phyloP scores from a whole-genome alignment of 2,113 vertebrate genomes.

The Alligator sinensis region DNA sequence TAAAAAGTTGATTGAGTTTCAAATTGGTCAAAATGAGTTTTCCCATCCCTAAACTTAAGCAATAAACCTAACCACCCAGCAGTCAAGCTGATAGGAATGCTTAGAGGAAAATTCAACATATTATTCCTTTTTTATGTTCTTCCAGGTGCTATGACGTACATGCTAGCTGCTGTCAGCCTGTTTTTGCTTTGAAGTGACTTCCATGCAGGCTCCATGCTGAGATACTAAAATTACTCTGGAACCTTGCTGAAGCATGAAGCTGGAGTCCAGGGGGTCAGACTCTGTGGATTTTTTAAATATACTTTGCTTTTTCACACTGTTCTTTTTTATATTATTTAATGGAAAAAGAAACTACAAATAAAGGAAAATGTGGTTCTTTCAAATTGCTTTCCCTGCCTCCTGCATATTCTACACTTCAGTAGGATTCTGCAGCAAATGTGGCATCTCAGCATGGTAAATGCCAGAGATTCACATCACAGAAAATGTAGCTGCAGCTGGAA shows the following conservation, averaged over 20 bases:
- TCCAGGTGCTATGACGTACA: not conserved
- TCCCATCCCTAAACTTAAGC: not conserved
- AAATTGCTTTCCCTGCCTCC: not conserved
- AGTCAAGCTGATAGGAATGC: not conserved
- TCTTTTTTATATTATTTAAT: not conserved
- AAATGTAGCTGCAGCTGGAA: not conserved
- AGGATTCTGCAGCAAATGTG: not conserved
- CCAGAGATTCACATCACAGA: not conserved
- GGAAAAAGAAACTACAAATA: not conserved
- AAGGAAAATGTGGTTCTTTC: not conserved
- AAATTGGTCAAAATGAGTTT: not conserved
- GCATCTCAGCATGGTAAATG: not conserved
- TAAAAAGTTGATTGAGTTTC: rapidly evolving
- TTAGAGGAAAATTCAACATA: not conserved
- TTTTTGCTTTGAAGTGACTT: slow-evolving; percentile 38
- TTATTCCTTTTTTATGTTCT: slow-evolving; percentile 8
- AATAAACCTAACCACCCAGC: not conserved
- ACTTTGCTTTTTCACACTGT: not conserved
- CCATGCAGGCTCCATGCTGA: not conserved
- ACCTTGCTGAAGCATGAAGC: not conserved
- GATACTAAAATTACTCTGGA: slow-evolving; percentile 22
- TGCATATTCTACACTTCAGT: not conserved
- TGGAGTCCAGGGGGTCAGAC: not conserved
- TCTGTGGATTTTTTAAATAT: not conserved
- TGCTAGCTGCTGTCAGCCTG: not conserved